phyloP scores from a whole-genome alignment of 1,140 invertebrate genomes.

The Leptopilina boulardi region DNA sequence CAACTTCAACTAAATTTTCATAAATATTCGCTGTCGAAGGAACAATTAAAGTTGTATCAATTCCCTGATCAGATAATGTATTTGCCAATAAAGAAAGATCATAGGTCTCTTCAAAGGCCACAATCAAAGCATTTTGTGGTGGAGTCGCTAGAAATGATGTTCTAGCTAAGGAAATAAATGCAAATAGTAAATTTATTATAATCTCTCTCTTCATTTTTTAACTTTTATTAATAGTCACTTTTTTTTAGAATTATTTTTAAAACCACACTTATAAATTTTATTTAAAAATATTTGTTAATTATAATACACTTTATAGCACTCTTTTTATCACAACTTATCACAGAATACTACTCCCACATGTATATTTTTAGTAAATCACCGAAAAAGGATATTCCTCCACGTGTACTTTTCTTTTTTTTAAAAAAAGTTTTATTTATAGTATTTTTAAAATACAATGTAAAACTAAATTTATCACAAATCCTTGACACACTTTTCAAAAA shows the following conservation, averaged over 20 bases:
- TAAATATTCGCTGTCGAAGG: conserved; percentile 55
- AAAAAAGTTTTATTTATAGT: neutral
- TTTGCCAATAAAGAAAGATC: conserved; percentile 71
- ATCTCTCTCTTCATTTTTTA: neutral
- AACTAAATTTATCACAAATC: neutral
- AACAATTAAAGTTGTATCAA: conserved; percentile 66
- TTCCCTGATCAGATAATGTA: conserved; percentile 67
- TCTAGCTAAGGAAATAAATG: conserved; percentile 39
- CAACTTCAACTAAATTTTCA: conserved; percentile 65
- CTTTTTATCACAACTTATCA: neutral
- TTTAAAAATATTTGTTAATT: neutral
- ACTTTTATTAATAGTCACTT: too few species aligned
- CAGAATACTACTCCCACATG: neutral
- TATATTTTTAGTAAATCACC: neutral
- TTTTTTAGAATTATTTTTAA: too few species aligned
- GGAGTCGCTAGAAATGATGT: conserved; percentile 61
- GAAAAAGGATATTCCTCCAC: conserved; percentile 3
- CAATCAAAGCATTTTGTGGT: conserved; percentile 64
- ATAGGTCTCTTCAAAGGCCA: conserved; percentile 70
- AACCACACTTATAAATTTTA: neutral
- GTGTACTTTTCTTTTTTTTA: neutral
- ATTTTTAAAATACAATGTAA: neutral
- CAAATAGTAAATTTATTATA: conserved; percentile 38
- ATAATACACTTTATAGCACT: neutral
- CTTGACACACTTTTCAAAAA: neutral